Evolutionary conservation across 2,888 invertebrate species (phyloP).

Genomic region (Neoaliturus tenellus): DNA sequence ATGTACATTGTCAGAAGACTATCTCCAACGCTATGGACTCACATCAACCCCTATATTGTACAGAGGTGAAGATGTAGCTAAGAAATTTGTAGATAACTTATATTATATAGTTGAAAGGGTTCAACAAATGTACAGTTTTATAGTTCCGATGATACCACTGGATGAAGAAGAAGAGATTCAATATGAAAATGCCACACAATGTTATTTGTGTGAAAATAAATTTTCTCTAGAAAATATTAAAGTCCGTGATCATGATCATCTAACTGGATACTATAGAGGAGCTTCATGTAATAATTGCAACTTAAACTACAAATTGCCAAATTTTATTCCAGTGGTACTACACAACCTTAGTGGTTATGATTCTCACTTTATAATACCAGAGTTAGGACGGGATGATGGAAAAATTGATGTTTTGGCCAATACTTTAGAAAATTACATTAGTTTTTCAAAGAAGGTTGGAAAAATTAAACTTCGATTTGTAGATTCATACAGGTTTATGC

Average conservation of each 20-base stretch:
- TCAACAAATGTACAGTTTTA: not conserved
- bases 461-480: conserved; percentile 9
- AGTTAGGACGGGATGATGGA: not conserved
- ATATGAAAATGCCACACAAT: no score
- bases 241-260: no score
- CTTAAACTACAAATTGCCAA: conserved; percentile 33
- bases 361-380: conserved; percentile 11
- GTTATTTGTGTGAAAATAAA: no score
- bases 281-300: conserved; percentile 16
- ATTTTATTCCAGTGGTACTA: conserved; percentile 13
- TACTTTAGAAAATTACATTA: conserved; percentile 10
- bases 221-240: no score
- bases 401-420: conserved; percentile 16
- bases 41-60: not conserved
- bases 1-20: not conserved
- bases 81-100: conserved; percentile 14
- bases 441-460: conserved; percentile 16
- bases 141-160: conserved; percentile 33
- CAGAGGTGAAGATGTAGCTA: conserved; percentile 39
- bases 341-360: conserved; percentile 28
- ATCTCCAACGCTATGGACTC: conserved; percentile 4
- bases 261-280: no score
- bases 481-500: no score
- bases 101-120: conserved; percentile 19
- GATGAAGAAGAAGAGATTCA: no score